Conservation (phyloP, 1,140 invertebrate genomes). For the Ips typographus region DNA sequence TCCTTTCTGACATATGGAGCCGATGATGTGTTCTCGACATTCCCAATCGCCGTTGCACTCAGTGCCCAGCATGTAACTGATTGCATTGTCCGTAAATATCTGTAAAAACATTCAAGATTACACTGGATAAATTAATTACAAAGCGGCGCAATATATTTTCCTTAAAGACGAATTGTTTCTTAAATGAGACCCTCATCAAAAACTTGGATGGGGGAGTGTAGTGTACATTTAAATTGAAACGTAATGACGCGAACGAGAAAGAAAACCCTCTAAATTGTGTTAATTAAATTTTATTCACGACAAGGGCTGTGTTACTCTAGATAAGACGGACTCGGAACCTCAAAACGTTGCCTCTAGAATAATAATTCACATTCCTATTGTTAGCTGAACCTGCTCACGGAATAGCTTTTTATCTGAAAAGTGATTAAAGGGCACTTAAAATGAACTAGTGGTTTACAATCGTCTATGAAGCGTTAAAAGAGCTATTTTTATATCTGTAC, state of each 20-base stretch:
- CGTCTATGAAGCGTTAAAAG: no score
- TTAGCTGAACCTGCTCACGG: no score
- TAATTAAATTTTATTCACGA: not conserved
- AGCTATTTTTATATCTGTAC: no score
- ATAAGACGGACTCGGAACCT: not conserved
- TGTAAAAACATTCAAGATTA: constrained; percentile 23
- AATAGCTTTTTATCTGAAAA: no score
- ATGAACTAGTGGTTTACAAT: no score
- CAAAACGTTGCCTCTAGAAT: no score
- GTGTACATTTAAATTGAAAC: constrained; percentile 29
- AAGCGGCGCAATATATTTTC: constrained; percentile 28
- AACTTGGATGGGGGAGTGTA: constrained; percentile 19
- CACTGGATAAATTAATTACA: constrained; percentile 28
- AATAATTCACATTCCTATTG: no score
- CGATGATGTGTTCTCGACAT: constrained; percentile 57
- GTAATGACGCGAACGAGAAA: constrained; percentile 15
- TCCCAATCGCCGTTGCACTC: constrained; percentile 57
- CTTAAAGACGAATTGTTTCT: constrained; percentile 35
- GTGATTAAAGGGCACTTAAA: no score
- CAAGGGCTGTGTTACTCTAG: not conserved
- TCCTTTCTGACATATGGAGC: constrained; percentile 62
- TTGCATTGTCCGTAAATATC: constrained; percentile 29
- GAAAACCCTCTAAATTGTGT: constrained; percentile 1
- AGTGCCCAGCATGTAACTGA: constrained; percentile 41
- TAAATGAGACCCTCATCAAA: constrained; percentile 36